phyloP scores from a whole-genome alignment of 2,888 invertebrate species.

The Drosophila mettleri region DNA sequence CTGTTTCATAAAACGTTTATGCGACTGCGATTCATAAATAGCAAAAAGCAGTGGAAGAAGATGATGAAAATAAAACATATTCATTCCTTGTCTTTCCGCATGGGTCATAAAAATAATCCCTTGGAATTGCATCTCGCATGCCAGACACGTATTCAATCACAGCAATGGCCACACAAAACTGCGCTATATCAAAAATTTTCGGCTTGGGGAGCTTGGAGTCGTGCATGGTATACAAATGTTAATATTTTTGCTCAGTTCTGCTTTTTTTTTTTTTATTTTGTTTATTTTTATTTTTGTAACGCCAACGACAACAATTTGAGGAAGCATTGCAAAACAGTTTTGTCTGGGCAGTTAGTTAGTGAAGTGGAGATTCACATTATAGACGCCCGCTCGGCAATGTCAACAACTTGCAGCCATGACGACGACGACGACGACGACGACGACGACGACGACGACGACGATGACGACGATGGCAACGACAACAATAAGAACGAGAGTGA shows the following conservation, averaged over 20 bases:
- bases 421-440: slow-evolving; percentile 47
- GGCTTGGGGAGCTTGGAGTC: slow-evolving; percentile 36
- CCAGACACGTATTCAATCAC: slow-evolving; percentile 75
- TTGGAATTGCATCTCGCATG: slow-evolving; percentile 60
- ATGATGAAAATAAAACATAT: slow-evolving; percentile 29
- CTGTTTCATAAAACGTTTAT: slow-evolving; percentile 73
- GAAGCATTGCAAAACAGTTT: slow-evolving; percentile 20
- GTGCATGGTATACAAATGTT: slow-evolving; percentile 75
- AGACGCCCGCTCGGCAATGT: slow-evolving; percentile 79
- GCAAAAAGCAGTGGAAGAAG: slow-evolving; percentile 1
- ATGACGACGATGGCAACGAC: slow-evolving; percentile 37
- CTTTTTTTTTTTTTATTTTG: neutral
- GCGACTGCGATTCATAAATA: slow-evolving; percentile 54
- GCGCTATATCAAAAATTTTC: slow-evolving; percentile 77
- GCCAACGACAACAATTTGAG: slow-evolving; percentile 8
- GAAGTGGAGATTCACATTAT: slow-evolving; percentile 64
- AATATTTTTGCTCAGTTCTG: slow-evolving; percentile 42
- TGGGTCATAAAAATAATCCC: slow-evolving; percentile 67
- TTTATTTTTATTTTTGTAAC: slow-evolving; percentile 8
- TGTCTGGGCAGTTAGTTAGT: slow-evolving; percentile 62
- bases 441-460: slow-evolving; percentile 76
- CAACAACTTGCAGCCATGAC: slow-evolving; percentile 79
- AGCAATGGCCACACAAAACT: slow-evolving; percentile 81
- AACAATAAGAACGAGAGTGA: slow-evolving; percentile 31
- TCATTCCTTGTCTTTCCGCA: slow-evolving; percentile 34